Base-by-base conservation (phyloP, 2,797 vertebrate species). In the Otolemur crassicaudatus region DNA sequence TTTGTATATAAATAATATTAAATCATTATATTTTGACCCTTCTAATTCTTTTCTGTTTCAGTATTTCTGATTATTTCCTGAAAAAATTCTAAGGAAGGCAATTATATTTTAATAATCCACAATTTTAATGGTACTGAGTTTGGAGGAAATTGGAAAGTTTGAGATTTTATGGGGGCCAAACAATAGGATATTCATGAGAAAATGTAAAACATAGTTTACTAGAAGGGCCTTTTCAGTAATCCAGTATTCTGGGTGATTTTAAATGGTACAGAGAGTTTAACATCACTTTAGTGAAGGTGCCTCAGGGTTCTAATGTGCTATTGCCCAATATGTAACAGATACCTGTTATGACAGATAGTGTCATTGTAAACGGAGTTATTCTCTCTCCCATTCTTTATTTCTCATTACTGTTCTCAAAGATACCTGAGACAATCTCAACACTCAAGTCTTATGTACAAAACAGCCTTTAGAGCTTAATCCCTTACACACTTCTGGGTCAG, bases 101-200 rank as follows among this genome's bases (percentile, higher is more conserved):
- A 63, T 87, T 87, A 67, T 37, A 63, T 72, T 95, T 89, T 82
- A 88, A 61, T 77, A 70, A 85, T 87, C 11, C 14, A 85, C 61
- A 80, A 70, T 63, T 63, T 83, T 72, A 89, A 61, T 73, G 49
- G 43, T 19, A 56, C 29, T 23, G 23, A 82, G 6, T 93, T 91
- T 67, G 82, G 61, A 49, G 70, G 72, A 79, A 65, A 46, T 69
- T 76, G 77, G 27, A 61, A 25, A 84, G 58, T 6, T 49, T 87
- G 56, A 72, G 27, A n/a, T 83, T 67, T 72, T 67, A 43, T 8
- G 37, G 31, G 43, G 2, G 22, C 4, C 19, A 76, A 17, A 60
- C 12, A 53, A 27, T 82, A 53, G 60, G n/a, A 37, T 70, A 9
- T 46, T 89, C 23, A 84, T 40, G 85, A 94, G 58, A 90, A 90